Percentiles rank a stretch among this genome's conserved stretches.
These are phyloP conservation scores for Scaptomyza reducta DNA, from an alignment of 2,888 invertebrate species.

Conservation along the genomic window DNA sequence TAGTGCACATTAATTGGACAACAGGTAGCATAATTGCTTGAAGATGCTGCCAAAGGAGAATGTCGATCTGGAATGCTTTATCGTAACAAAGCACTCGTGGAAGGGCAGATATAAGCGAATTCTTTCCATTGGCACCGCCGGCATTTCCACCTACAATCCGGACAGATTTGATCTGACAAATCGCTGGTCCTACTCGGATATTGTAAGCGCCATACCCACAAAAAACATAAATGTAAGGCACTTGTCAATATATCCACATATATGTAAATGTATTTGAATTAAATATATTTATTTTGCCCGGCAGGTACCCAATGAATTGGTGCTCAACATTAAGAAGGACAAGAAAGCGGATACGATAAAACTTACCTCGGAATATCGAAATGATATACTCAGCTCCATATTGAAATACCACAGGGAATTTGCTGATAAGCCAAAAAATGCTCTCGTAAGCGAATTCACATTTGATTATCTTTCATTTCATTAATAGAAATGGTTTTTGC, in stretches of 20 bases:
- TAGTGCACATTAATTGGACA: conserved; percentile 31
- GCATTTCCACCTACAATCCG: conserved; percentile 99
- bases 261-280: conserved; percentile 12
- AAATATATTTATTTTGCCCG: conserved; percentile 11
- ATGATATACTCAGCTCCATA: conserved; percentile 96
- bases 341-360: conserved; percentile 97
- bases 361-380: conserved; percentile 97
- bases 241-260: conserved; percentile 2
- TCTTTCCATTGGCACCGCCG: conserved; percentile 97
- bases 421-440: conserved; percentile 91
- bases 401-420: conserved; percentile 91
- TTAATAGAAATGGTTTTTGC: neutral
- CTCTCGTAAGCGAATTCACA: conserved; percentile 86
- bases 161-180: conserved; percentile 95
- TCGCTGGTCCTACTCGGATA: conserved; percentile 94
- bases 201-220: conserved; percentile 89
- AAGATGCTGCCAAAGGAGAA: conserved; percentile 89
- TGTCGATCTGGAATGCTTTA: conserved; percentile 97
- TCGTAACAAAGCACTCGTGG: conserved; percentile 99
- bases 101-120: conserved; percentile 99
- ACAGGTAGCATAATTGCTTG: conserved; percentile 8
- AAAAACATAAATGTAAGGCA: conserved; percentile 85
- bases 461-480: neutral
- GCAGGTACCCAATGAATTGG: conserved; percentile 88
- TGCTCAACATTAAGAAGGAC: conserved; percentile 93